Evolutionary conservation across 2,888 invertebrate species (phyloP), one percentile per base, ranked within the genome.

Genomic region (Cotesia congregata): DNA sequence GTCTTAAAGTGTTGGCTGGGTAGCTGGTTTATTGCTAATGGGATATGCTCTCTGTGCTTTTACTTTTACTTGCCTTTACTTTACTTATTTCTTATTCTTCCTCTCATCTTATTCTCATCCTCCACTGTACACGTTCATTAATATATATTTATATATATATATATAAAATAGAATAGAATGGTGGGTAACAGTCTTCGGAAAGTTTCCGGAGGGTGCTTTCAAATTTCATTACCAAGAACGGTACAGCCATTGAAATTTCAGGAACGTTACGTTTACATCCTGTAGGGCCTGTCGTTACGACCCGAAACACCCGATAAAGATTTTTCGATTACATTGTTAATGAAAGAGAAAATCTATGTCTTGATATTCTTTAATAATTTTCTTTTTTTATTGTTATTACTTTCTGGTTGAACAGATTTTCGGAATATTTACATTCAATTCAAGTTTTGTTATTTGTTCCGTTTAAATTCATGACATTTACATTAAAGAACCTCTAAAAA

Each of bases 21-120:
- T 80, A 81, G 81, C 82, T 82, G 82, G 82, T 86, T 86, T 86
- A 86, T 86, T 85, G 85, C 85, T 86, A 86, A 86, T 86, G 85
- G 86, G 84, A 84, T 85, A 85, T 85, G 85, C 82, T 83, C 81
- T 80, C 50, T 50, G 73, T 50, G 39, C 50, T 65, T 70, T 64
- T 50, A 59, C 74, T 9, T 70, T 50, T 50, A 59, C 62, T 67
- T 40, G 20, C n/a, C n/a, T 72, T 41, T 72, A 20, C 30, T 30
- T 30, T 30, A 30, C 30, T 30, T 30, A 30, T 30, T 30, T 30
- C 30, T 30, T 30, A 30, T 30, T 30, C 30, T 64, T n/a, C 17
- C 9, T 9, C n/a, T 72, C 39, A 17, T 40, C 71, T 59, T 62
- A 38, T 39, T 61, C 20, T 41, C 30, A 9, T n/a, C 20, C 74